Conservation (phyloP, 2,113 vertebrate genomes). For the Brachionichthys hirsutus region DNA sequence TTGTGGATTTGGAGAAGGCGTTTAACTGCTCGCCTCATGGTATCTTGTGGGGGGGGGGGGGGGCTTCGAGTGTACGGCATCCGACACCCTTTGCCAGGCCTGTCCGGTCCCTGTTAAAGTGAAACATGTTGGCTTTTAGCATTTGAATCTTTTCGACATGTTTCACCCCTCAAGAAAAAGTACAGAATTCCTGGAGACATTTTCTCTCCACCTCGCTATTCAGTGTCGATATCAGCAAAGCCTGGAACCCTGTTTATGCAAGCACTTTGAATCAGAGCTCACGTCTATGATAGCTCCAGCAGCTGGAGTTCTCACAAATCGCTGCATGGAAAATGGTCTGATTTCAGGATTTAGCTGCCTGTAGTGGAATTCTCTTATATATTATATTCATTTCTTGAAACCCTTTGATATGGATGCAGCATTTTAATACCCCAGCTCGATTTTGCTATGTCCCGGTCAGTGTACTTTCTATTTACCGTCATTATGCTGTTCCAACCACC, state of each 20-base stretch:
- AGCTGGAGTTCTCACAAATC: conserved; percentile 79
- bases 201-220: conserved; percentile 10
- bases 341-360: conserved; percentile 73
- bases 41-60: no score
- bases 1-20: no score
- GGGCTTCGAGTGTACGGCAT: no score
- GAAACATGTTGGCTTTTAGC: no score
- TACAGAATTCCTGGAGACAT: conserved; percentile 20
- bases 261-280: conserved; percentile 65
- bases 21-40: no score
- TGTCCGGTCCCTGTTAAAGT: no score
- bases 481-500: conserved; percentile 16
- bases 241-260: conserved; percentile 36
- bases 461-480: conserved; percentile 16
- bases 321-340: conserved; percentile 78
- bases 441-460: conserved; percentile 39
- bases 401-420: conserved; percentile 1
- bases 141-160: conserved; percentile 47
- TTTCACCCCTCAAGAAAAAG: conserved; percentile 3
- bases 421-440: conserved; percentile 26
- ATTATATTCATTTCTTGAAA: conserved; percentile 55
- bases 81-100: no score
- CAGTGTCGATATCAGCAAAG: conserved; percentile 36
- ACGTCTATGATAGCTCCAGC: conserved; percentile 64
- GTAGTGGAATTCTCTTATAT: conserved; percentile 61